phyloP scores from a whole-genome alignment of 1,140 invertebrate genomes.

The Saxidomus purpurata region DNA sequence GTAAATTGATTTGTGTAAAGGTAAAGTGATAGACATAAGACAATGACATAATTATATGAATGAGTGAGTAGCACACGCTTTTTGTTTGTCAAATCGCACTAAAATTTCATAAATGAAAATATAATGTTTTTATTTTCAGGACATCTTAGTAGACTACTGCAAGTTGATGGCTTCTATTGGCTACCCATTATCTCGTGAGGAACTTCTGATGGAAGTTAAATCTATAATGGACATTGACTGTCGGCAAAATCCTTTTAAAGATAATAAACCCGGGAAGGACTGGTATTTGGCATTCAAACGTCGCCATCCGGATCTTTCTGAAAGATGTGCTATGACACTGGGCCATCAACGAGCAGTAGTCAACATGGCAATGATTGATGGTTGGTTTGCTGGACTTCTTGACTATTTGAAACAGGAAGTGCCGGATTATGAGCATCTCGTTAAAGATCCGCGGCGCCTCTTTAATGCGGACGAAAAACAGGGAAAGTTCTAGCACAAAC shows the following conservation, averaged over 20 bases:
- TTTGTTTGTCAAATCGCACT: too few species aligned
- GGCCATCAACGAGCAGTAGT: not conserved
- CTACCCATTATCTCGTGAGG: not conserved
- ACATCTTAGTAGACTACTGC: not conserved
- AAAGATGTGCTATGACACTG: too few species aligned
- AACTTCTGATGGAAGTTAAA: not conserved
- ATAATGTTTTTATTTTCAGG: too few species aligned
- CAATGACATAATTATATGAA: too few species aligned
- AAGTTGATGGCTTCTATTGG: not conserved
- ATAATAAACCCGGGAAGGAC: not conserved
- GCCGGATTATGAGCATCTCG: not conserved
- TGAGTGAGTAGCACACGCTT: too few species aligned
- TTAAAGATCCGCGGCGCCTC: not conserved
- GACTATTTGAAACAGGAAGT: not conserved
- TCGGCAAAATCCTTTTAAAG: not conserved
- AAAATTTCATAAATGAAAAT: too few species aligned
- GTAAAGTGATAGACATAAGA: too few species aligned
- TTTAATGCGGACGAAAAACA: constrained; percentile 41
- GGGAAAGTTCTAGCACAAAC: not conserved
- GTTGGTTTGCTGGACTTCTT: not conserved
- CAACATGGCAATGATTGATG: not conserved
- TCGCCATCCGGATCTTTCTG: too few species aligned
- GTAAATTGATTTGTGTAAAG: too few species aligned
- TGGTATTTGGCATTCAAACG: not conserved
- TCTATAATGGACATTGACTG: not conserved